phyloP scores from a whole-genome alignment of 2,113 vertebrate genomes.

The Corynorhinus townsendii region DNA sequence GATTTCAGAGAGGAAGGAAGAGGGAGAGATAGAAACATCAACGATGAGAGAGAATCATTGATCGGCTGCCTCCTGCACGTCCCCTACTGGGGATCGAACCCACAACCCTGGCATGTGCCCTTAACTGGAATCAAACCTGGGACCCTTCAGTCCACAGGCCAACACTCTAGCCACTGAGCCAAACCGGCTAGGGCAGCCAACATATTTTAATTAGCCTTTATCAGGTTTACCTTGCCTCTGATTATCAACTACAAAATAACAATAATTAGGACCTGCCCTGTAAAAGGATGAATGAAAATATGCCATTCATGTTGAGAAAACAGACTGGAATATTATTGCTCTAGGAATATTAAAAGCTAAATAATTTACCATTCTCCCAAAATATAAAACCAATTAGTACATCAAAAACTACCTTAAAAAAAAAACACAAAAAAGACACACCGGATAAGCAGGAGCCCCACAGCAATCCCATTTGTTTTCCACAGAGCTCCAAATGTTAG shows the following conservation, averaged over 20 bases:
- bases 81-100: no score
- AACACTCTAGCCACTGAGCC: no score
- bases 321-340: neutral
- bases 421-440: neutral
- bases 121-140: no score
- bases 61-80: no score
- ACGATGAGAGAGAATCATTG: no score
- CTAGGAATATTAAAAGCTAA: neutral
- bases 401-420: neutral
- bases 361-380: neutral
- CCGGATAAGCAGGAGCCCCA: neutral
- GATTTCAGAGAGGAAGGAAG: no score
- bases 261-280: neutral
- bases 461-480: neutral
- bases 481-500: neutral
- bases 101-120: no score
- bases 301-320: neutral
- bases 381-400: slow-evolving; percentile 37
- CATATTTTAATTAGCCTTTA: slow-evolving; percentile 16
- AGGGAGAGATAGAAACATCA: no score
- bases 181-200: neutral
- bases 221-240: neutral
- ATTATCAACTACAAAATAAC: slow-evolving; percentile 14
- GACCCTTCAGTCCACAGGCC: no score
- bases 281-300: slow-evolving; percentile 18